These are phyloP conservation scores for Carduelis carduelis DNA, from an alignment of 2,797 vertebrate species.

Conservation along the genomic window DNA sequence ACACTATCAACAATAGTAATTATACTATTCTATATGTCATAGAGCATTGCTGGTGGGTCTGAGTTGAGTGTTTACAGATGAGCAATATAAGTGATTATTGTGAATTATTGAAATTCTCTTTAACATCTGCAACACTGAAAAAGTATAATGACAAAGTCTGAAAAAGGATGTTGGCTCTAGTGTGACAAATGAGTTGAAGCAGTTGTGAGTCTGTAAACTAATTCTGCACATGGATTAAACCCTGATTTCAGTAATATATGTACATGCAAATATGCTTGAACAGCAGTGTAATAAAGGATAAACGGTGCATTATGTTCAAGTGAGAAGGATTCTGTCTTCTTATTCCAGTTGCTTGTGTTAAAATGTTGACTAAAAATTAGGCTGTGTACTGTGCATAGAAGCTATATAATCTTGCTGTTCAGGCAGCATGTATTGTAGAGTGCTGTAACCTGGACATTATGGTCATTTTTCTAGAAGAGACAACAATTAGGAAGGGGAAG, in stretches of 20 bases:
- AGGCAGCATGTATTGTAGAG: not conserved
- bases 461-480: not conserved
- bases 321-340: not conserved
- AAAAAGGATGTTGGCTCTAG: not conserved
- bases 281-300: not conserved
- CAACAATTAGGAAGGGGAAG: not conserved
- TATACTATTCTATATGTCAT: not conserved
- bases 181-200: not conserved
- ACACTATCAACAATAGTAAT: not conserved
- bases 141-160: not conserved
- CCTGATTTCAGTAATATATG: not conserved
- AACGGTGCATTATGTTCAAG: not conserved
- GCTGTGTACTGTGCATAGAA: not conserved
- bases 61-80: not conserved
- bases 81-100: not conserved
- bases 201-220: not conserved
- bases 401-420: not conserved
- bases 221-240: not conserved
- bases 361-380: not conserved
- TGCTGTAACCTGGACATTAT: not conserved
- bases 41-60: not conserved
- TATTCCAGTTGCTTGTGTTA: not conserved
- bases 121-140: not conserved
- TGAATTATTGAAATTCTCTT: not conserved
- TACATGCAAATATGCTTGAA: not conserved